Percentiles rank a stretch among this genome's conserved stretches.
These are phyloP conservation scores for Ictalurus punctatus DNA, from an alignment of 2,113 vertebrate genomes.

Conservation along the genomic window DNA sequence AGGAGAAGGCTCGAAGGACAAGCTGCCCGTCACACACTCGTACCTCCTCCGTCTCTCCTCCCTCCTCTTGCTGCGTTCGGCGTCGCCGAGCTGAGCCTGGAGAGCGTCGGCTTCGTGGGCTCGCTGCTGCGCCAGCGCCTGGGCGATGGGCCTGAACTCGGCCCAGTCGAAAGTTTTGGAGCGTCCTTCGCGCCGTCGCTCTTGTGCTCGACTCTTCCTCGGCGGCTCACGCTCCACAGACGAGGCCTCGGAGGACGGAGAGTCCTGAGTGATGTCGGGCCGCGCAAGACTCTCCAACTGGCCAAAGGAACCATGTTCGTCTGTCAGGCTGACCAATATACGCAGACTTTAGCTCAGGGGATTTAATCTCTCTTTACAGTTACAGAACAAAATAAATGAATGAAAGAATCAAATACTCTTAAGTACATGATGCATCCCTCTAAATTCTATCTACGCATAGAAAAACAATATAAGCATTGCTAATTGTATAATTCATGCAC, in stretches of 20 bases:
- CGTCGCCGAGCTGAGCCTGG: slow-evolving; percentile 65
- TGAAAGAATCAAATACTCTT: neutral
- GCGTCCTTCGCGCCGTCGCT: slow-evolving; percentile 75
- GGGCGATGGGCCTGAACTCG: slow-evolving; percentile 78
- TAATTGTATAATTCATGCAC: neutral
- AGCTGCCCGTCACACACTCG: slow-evolving; percentile 62
- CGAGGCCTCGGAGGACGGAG: slow-evolving; percentile 68
- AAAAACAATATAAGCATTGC: neutral
- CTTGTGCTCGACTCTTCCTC: slow-evolving; percentile 70
- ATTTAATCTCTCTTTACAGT: neutral
- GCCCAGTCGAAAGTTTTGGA: slow-evolving; percentile 83
- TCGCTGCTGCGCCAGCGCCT: slow-evolving; percentile 77
- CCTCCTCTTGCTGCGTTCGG: slow-evolving; percentile 66
- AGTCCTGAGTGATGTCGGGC: slow-evolving; percentile 75
- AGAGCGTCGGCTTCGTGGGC: slow-evolving; percentile 69
- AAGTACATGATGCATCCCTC: neutral
- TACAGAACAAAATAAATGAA: neutral
- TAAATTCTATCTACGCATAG: neutral
- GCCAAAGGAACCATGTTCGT: slow-evolving; percentile 68
- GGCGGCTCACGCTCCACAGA: slow-evolving; percentile 70
- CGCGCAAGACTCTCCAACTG: slow-evolving; percentile 66
- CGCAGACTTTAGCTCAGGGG: neutral
- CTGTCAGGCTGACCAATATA: slow-evolving; percentile 64
- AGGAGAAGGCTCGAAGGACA: slow-evolving; percentile 42
- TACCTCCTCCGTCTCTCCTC: slow-evolving; percentile 75